Base-by-base conservation (phyloP, 2,797 vertebrate species). In the Passerculus sandwichensis region DNA sequence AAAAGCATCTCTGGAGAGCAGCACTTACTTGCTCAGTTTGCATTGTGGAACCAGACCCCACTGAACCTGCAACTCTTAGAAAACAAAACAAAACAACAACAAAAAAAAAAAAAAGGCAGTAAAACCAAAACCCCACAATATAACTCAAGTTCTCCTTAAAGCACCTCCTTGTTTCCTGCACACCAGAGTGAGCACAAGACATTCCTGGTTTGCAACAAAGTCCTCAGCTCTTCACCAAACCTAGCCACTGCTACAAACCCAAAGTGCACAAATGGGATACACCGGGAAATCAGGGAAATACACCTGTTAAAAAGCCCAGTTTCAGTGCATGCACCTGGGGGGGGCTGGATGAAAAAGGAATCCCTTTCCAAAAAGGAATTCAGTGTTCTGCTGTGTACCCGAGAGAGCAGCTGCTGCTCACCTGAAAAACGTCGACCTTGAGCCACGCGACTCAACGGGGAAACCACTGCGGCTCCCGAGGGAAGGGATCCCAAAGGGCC, bases 91-190 rank as follows among this genome's bases (percentile, higher is more conserved):
- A 42, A 42, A 44, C 42, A 44, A 42, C 16, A 91, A 81, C 29
- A 91, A 91, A 60, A 76, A 92, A 81, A 34, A 91, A 91, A 60
- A 76, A 92, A 92, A 92, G 91, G 96, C 91, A 96, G 83, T 95
- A 97, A 94, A 96, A 97, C 85, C 83, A 76, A 93, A 94, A 96
- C 67, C 74, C 76, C 91, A 94, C 85, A 82, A 94, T 53, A 82
- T 36, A 93, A 94, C 84, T 82, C 74, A 96, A 88, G 95, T 82
- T 94, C 91, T 96, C 94, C 96, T 71, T 89, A 94, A 97, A 98
- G 97, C 97, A 97, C 95, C 97, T 98, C 97, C 95, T 97, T 89
- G 95, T 93, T 97, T 96, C 96, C 96, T 97, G 95, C 96, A 97
- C 93, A 97, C 93, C 95, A 96, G 78, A 93, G 79, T 77, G 96